Evolutionary conservation across 2,797 vertebrate species (phyloP).

Genomic region (Buceros bicornis): DNA sequence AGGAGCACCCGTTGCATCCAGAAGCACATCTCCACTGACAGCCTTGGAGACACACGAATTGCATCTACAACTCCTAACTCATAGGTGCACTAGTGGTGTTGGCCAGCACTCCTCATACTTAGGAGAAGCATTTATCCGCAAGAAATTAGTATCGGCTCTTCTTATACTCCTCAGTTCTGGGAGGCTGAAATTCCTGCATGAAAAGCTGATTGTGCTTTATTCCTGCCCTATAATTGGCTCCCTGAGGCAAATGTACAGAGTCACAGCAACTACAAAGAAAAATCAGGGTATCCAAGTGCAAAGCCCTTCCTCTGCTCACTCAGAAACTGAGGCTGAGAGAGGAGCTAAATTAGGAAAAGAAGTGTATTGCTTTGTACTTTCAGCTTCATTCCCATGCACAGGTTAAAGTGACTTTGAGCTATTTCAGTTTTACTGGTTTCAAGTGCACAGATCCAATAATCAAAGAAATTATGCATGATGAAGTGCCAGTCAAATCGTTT

Average conservation of each 20-base stretch:
- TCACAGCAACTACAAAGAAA: neutral
- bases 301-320: neutral
- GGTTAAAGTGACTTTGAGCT: neutral
- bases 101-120: neutral
- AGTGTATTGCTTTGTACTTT: neutral
- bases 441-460: neutral
- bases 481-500: accelerated
- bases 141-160: neutral
- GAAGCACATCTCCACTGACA: neutral
- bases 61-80: neutral
- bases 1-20: neutral
- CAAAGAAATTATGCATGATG: neutral
- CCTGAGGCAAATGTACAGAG: neutral
- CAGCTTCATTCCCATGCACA: neutral
- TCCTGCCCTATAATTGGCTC: conserved; percentile 50
- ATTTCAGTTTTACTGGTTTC: neutral
- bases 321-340: neutral
- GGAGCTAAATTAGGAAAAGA: neutral
- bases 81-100: accelerated
- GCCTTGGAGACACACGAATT: accelerated
- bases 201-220: conserved; percentile 1
- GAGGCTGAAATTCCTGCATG: conserved; percentile 11
- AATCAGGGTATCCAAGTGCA: neutral
- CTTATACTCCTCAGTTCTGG: neutral
- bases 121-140: neutral